Evolutionary conservation across 2,888 invertebrate genomes (phyloP).

Genomic region (Aleiodes testaceus): DNA sequence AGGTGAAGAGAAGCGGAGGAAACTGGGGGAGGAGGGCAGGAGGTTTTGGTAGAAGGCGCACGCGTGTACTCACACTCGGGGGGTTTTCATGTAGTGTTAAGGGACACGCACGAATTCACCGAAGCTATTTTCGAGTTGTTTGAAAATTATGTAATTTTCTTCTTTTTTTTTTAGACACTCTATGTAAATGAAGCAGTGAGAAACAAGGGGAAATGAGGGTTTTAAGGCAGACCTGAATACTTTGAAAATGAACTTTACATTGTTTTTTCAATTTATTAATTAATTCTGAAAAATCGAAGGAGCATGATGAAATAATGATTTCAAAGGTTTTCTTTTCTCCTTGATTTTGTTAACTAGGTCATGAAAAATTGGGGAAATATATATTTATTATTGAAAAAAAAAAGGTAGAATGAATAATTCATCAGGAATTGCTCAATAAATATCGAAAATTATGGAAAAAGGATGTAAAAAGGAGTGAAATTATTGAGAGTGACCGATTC

Average conservation of each 20-base stretch:
- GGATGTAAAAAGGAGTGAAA: background rate
- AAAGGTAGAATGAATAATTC: too few species aligned
- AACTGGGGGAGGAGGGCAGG: constrained; percentile 6
- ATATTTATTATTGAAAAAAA: too few species aligned
- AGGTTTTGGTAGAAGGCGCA: background rate
- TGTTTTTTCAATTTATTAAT: too few species aligned
- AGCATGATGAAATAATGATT: too few species aligned
- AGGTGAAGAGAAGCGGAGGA: constrained; percentile 28
- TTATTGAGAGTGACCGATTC: constrained; percentile 1
- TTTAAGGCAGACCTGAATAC: background rate
- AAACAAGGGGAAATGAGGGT: background rate
- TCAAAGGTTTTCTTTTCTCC: too few species aligned
- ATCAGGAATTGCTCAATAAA: too few species aligned
- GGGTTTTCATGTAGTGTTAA: background rate
- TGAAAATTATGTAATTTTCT: constrained; percentile 5
- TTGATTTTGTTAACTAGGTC: too few species aligned
- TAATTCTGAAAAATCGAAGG: too few species aligned
- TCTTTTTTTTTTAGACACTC: background rate
- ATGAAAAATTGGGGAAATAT: too few species aligned
- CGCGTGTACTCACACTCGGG: background rate
- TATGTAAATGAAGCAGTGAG: background rate
- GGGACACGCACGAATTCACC: constrained; percentile 11
- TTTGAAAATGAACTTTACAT: too few species aligned
- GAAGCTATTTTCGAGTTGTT: background rate
- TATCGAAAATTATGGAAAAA: too few species aligned